Evolutionary conservation across 2,797 vertebrate genomes (phyloP), one percentile per base, ranked within the genome.

Genomic region (Chrysocyon brachyurus): DNA sequence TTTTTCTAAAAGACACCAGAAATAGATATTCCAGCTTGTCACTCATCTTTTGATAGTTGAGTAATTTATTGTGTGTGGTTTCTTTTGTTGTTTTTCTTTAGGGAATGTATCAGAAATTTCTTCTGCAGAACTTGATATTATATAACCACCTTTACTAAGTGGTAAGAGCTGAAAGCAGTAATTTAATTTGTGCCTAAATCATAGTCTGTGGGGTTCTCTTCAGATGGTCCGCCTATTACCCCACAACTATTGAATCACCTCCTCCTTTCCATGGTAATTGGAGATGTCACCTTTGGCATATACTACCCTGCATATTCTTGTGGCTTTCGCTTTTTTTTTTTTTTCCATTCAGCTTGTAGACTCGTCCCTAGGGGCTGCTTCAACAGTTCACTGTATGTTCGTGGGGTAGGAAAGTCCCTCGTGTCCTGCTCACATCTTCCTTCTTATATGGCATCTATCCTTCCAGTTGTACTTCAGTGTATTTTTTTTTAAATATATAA

Each of bases 1-100:
- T 28, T 64, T 96, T 88, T 84, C 78, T 77, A 12, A 84, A 88
- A 75, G 75, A 75, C 19, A 52, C 31, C 57, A 73, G 31, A 92
- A 57, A 31, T 36, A 19, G 31, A 59, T 59, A 66, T 68, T 61
- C 26, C 59, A 83, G 14, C 3, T 72, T 72, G 31, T 68, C 33
- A 56, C 49, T 63, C 40, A 31, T 49, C 36, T 81, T 83, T 84
- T 77, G 54, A 89, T 70, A 56, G 12, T 52, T 68, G 70, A 26
- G 56, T 14, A 66, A 36, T 78, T 61, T 89, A 78, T 11, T 79
- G 40, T n/a, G 9, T 33, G n/a, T 66, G 46, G 9, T 70, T 22
- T 89, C 9, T 84, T 84, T 56, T 28, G 6, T 87, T 68, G 59
- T 19, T 70, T 12, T n/a, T 66, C 40, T 73, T 83, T 79, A 87